Evolutionary conservation across 1,140 invertebrate species (phyloP).

Genomic region (Drosophila tsacasi): DNA sequence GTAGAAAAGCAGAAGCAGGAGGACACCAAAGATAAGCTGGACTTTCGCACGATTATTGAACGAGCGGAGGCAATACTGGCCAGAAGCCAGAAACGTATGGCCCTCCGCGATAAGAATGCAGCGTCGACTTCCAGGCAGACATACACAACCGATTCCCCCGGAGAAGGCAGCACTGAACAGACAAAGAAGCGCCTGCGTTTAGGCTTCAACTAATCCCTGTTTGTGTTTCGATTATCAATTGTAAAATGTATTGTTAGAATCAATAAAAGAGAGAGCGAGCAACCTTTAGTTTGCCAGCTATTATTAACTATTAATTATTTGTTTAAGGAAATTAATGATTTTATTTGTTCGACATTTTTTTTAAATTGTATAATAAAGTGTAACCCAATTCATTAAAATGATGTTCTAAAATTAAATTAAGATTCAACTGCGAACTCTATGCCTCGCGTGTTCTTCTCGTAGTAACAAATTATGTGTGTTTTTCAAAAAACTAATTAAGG

Average conservation of each 20-base stretch:
- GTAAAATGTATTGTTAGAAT: neutral
- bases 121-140: neutral
- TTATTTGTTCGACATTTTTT: neutral
- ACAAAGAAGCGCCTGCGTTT: constrained; percentile 2
- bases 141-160: neutral
- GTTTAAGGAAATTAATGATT: too few species aligned
- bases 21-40: neutral
- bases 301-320: neutral
- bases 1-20: too few species aligned
- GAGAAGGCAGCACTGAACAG: neutral
- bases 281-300: neutral
- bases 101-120: constrained; percentile 30
- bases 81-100: constrained; percentile 23
- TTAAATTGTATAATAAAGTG: neutral
- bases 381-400: too few species aligned
- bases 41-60: constrained; percentile 32
- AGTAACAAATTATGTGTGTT: too few species aligned
- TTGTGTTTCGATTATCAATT: neutral
- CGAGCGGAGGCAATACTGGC: constrained; percentile 32
- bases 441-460: too few species aligned
- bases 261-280: neutral
- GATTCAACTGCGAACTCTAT: too few species aligned
- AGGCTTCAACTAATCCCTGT: neutral
- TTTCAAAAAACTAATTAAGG: too few species aligned
- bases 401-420: too few species aligned